phyloP scores from a whole-genome alignment of 2,113 vertebrate genomes.

The Galbula dea region DNA sequence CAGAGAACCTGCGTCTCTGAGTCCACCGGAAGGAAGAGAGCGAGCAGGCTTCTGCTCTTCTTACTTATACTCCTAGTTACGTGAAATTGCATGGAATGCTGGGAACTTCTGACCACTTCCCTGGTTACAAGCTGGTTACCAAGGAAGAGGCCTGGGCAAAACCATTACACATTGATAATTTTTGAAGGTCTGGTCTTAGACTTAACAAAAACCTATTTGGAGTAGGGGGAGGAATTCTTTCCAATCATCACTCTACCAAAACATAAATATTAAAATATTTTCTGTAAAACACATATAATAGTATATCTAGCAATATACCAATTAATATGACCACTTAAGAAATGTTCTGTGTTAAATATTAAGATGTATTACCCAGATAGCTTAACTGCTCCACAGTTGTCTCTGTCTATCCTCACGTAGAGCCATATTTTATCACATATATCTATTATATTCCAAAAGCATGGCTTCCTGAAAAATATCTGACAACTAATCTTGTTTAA shows the following conservation, averaged over 20 bases:
- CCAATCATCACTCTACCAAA: neutral
- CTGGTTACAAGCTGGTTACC: too few species aligned
- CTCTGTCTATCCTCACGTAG: neutral
- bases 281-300: neutral
- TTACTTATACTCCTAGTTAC: too few species aligned
- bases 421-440: neutral
- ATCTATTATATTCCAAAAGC: neutral
- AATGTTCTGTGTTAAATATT: neutral
- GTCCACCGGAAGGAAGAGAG: too few species aligned
- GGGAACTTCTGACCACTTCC: too few species aligned
- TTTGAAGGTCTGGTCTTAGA: neutral
- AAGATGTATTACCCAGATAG: neutral
- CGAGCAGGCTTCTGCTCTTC: too few species aligned
- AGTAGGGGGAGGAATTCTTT: neutral
- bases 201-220: neutral
- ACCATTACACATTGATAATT: too few species aligned
- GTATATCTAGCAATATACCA: neutral
- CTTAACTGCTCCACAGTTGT: neutral
- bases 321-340: neutral
- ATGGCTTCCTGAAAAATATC: neutral
- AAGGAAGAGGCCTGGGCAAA: too few species aligned
- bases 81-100: too few species aligned
- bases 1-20: too few species aligned
- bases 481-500: neutral
- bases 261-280: neutral